Conservation (phyloP, 2,113 vertebrate genomes). For the Lucifuga dentata region DNA sequence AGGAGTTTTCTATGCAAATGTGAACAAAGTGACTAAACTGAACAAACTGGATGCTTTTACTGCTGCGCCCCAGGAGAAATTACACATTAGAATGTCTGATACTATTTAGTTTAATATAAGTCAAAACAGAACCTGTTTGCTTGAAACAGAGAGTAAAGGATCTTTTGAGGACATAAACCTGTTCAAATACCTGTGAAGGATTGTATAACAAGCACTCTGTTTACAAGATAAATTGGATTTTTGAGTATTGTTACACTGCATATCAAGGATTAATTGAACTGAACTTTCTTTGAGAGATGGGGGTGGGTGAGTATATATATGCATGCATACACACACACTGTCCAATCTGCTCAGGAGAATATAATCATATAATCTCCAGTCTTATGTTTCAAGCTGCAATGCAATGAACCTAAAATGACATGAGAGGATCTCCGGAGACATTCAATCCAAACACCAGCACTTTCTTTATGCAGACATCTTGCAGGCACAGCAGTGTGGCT, state of each 20-base stretch:
- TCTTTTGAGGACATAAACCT: slow-evolving; percentile 38
- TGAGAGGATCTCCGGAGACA: slow-evolving; percentile 4
- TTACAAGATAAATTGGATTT: slow-evolving; percentile 54
- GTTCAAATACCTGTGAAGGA: slow-evolving; percentile 36
- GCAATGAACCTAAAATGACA: slow-evolving; percentile 42
- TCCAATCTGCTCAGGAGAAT: slow-evolving; percentile 11
- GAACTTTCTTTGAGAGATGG: too few species aligned
- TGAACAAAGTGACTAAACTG: background rate
- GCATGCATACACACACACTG: slow-evolving; percentile 4
- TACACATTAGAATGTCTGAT: background rate
- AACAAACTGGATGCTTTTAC: background rate
- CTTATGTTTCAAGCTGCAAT: slow-evolving; percentile 31
- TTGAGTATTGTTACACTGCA: slow-evolving; percentile 41
- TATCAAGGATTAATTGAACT: slow-evolving; percentile 48
- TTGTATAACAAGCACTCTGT: slow-evolving; percentile 46
- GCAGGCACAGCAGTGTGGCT: background rate
- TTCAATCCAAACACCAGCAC: background rate
- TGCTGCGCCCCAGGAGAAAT: background rate
- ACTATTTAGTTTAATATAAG: slow-evolving; percentile 20
- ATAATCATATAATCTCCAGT: slow-evolving; percentile 33
- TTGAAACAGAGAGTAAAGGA: slow-evolving; percentile 28
- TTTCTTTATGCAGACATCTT: background rate
- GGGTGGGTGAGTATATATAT: too few species aligned
- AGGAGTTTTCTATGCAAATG: background rate
- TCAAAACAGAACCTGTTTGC: slow-evolving; percentile 24